These are phyloP conservation scores for Cyclargus thomasi DNA, from an alignment of 1,140 invertebrate species.

Conservation along the genomic window DNA sequence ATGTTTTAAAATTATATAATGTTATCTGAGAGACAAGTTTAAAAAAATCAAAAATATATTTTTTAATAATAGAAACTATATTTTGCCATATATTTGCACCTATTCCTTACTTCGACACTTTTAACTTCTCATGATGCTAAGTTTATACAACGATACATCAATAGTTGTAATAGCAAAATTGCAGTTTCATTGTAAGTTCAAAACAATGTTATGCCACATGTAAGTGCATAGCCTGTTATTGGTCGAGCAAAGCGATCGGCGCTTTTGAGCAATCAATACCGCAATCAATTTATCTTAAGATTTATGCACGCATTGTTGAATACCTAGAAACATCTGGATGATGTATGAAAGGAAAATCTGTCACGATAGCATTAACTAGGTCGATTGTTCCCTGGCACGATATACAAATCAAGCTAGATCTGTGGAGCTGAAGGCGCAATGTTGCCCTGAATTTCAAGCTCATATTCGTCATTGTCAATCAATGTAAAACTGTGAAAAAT, in stretches of 20 bases:
- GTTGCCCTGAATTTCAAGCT: not conserved
- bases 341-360: constrained; percentile 4
- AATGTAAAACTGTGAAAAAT: not conserved
- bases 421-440: not conserved
- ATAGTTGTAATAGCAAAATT: not conserved
- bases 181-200: no score
- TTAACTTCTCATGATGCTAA: no score
- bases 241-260: constrained; percentile 26
- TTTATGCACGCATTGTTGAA: constrained; percentile 56
- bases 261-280: constrained; percentile 58
- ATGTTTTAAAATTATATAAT: no score
- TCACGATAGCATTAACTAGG: constrained; percentile 13
- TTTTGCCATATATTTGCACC: no score
- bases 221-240: not conserved
- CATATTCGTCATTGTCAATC: not conserved
- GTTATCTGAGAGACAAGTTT: no score
- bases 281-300: constrained; percentile 53
- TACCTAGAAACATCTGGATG: constrained; percentile 24
- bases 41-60: no score
- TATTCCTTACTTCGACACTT: no score
- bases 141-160: no score
- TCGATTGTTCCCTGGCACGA: constrained; percentile 9
- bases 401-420: constrained; percentile 6
- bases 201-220: not conserved
- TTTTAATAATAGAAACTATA: no score